A percentile compares a stretch with the other conserved stretches of the same genome.
Conservation (phyloP, 1,140 invertebrate species). For the Lordiphosa stackelbergi region DNA sequence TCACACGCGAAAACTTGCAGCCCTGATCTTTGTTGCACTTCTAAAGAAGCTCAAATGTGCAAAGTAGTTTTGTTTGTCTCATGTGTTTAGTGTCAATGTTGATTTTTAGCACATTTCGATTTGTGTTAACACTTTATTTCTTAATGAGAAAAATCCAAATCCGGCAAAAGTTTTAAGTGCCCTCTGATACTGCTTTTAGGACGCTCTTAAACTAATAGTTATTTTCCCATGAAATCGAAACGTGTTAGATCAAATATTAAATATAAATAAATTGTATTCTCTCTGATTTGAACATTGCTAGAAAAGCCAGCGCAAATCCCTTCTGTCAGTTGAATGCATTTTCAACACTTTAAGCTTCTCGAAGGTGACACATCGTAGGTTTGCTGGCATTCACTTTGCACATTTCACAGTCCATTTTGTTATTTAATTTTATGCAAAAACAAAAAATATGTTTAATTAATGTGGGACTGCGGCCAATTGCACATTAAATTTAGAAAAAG, state of each 20-base stretch:
- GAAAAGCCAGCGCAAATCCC: conserved; percentile 1
- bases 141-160: conserved; percentile 21
- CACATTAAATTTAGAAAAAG: conserved; percentile 42
- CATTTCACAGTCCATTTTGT: conserved; percentile 12
- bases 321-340: conserved; percentile 2
- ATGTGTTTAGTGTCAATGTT: conserved; percentile 27
- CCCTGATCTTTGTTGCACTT: conserved; percentile 1
- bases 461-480: conserved; percentile 47
- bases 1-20: not conserved
- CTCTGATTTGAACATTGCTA: not conserved
- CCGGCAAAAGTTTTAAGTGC: not conserved
- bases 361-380: not conserved
- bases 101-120: conserved; percentile 29
- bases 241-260: too few relatives aligned
- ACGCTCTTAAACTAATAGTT: too few relatives aligned
- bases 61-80: conserved; percentile 20
- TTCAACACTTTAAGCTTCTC: conserved; percentile 1
- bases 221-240: too few relatives aligned
- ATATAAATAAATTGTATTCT: not conserved
- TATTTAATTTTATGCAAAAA: conserved; percentile 9
- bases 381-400: conserved; percentile 1
- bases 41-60: conserved; percentile 3
- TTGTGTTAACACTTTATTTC: conserved; percentile 29
- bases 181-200: too few relatives aligned
- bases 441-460: conserved; percentile 42